phyloP scores from a whole-genome alignment of 92 coral and sea anemone genomes.

The Paragorgia papillata region DNA sequence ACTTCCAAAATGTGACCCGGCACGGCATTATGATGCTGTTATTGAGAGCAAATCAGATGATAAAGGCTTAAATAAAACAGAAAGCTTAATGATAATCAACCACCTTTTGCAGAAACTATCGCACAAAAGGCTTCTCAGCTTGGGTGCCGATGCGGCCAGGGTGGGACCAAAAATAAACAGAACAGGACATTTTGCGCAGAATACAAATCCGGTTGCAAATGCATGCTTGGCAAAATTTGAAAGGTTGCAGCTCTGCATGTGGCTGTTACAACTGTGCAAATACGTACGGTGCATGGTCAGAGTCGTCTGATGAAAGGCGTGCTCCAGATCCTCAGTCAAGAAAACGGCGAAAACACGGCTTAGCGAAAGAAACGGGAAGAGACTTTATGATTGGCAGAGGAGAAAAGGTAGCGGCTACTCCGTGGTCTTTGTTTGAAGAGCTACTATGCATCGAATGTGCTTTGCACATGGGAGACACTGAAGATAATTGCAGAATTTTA shows the following conservation, averaged over 20 bases:
- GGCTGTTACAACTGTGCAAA: constrained; percentile 46
- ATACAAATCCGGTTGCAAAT: too few species aligned
- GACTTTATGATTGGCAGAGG: too few species aligned
- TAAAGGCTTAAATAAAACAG: constrained; percentile 1
- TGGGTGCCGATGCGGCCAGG: constrained; percentile 51
- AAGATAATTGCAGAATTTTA: neutral
- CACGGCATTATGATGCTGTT: constrained; percentile 46
- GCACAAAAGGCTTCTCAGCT: neutral
- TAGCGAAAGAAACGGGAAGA: constrained; percentile 16
- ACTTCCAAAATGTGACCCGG: too few species aligned
- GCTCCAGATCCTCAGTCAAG: constrained; percentile 32
- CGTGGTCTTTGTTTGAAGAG: constrained; percentile 43
- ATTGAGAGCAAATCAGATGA: constrained; percentile 28
- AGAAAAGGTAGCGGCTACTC: constrained; percentile 21
- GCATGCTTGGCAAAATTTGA: constrained; percentile 38
- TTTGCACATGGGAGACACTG: too few species aligned
- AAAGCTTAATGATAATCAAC: too few species aligned
- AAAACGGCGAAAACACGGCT: constrained; percentile 41
- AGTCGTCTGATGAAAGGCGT: constrained; percentile 11
- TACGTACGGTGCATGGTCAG: constrained; percentile 29
- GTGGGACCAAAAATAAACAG: too few species aligned
- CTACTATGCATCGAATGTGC: constrained; percentile 34
- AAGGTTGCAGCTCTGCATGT: constrained; percentile 36
- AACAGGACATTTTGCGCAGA: constrained; percentile 30
- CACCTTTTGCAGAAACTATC: too few species aligned